These are phyloP conservation scores for Crematogaster levior DNA, from an alignment of 2,888 invertebrate genomes.

Conservation along the genomic window DNA sequence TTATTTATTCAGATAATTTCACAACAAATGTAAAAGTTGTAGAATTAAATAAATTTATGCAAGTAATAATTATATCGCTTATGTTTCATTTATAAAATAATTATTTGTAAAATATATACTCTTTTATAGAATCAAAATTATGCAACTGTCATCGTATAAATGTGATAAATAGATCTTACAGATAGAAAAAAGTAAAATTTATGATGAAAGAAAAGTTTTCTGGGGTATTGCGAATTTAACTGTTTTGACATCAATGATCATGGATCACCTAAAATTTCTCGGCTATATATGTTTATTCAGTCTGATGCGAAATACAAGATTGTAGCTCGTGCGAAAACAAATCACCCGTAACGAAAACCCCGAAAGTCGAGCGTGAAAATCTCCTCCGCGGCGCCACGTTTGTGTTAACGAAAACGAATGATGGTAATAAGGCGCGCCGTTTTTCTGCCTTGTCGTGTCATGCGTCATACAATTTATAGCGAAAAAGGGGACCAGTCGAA, in stretches of 20 bases:
- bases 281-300: slow-evolving; percentile 32
- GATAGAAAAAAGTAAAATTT: not conserved
- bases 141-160: not conserved
- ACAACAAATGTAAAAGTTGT: not conserved
- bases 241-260: slow-evolving; percentile 27
- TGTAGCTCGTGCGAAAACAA: slow-evolving; percentile 39
- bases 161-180: not conserved
- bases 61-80: not conserved
- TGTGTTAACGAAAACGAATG: slow-evolving; percentile 56
- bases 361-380: slow-evolving; percentile 51
- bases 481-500: not conserved
- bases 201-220: not conserved
- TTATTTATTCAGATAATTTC: slow-evolving; percentile 2
- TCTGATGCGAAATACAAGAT: slow-evolving; percentile 35
- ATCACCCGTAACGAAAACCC: slow-evolving; percentile 47
- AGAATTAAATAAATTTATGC: not conserved
- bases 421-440: slow-evolving; percentile 51
- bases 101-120: no score
- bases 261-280: slow-evolving; percentile 12
- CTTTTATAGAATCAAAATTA: not conserved
- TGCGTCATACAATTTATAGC: slow-evolving; percentile 52
- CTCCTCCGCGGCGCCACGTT: slow-evolving; percentile 43
- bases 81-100: not conserved
- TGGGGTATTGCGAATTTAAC: not conserved
- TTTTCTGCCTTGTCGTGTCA: slow-evolving; percentile 39